Base-by-base conservation (phyloP, 2,888 invertebrate genomes). In the Notodonta dromedarius region DNA sequence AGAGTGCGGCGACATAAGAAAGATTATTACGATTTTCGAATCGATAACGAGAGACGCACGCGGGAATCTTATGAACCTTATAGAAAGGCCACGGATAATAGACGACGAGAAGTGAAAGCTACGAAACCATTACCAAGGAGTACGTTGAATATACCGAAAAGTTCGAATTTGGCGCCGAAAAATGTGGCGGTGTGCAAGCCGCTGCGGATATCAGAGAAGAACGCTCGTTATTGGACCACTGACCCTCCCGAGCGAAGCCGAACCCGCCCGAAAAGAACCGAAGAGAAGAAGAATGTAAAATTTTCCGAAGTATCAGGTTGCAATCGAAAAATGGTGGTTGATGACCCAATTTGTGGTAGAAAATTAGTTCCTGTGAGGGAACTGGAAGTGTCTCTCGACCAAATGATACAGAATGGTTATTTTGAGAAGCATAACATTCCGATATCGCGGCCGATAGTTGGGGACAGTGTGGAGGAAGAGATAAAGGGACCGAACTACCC, bases 261-360 rank as follows among this genome's bases (percentile, higher is more conserved):
- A 62, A 60, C 76, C 0, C 84, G 86, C 35, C 81, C 83, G 58
- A 91, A 84, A 65, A 88, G 82, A 55, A 58, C 81, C 56, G 93
- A 91, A 4, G 94, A 94, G 0, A 94, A 94, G 69, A 94, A 94
- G 75, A 94, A 90, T 61, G 94, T 94, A 0, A 94, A 93, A 71
- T 94, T 94, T 69, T 94, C 94, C 0, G 94, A 94, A 82, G 93
- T 93, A 1, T 93, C 93, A 0, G 93, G 92, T 2, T 93, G 92
- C 52, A 90, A 87, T 58, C 79, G 93, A 13, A 94, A 93, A 70
- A 94, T 93, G 86, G 82, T 94, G 0, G 88, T 94, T 0, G 89
- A 94, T 59, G 93, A 93, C 70, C 92, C 91, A 0, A 82, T 91
- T 48, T 88, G 86, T 59, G 92, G 93, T 0, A 76, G 88, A 12